phyloP scores from a whole-genome alignment of 1,140 invertebrate species.

The Oreohelix idahoensis region DNA sequence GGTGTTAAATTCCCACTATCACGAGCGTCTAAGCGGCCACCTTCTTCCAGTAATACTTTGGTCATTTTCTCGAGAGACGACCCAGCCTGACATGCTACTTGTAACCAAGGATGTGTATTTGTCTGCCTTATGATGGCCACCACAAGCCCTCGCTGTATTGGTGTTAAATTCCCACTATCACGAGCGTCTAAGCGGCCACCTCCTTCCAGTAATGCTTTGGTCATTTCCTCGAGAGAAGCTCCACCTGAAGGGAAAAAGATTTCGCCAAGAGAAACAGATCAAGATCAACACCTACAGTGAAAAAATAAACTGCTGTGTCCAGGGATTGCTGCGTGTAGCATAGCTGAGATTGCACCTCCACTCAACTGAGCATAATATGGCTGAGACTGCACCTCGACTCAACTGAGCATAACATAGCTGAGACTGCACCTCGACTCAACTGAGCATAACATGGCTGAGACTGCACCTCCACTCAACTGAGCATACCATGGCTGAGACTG shows the following conservation, averaged over 20 bases:
- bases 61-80: slow-evolving; percentile 9
- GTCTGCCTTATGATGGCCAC: not conserved
- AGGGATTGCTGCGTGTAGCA: too few relatives aligned
- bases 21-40: slow-evolving; percentile 19
- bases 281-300: too few relatives aligned
- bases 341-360: too few relatives aligned
- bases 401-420: too few relatives aligned
- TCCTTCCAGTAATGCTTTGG: slow-evolving; percentile 18
- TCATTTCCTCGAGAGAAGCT: not conserved
- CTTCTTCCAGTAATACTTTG: slow-evolving; percentile 17
- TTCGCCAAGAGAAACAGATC: too few relatives aligned
- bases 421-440: too few relatives aligned
- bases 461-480: too few relatives aligned
- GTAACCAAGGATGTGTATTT: not conserved
- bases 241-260: slow-evolving; percentile 11
- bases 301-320: too few relatives aligned
- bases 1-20: slow-evolving; percentile 23
- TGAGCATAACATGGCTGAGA: too few relatives aligned
- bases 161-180: slow-evolving; percentile 18
- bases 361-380: too few relatives aligned
- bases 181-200: slow-evolving; percentile 24
- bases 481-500: too few relatives aligned
- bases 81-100: slow-evolving; percentile 26
- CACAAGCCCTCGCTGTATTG: slow-evolving; percentile 4
- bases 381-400: too few relatives aligned